Conservation (phyloP, 2,888 invertebrate species). For the Pandemis cinnamomeana region DNA sequence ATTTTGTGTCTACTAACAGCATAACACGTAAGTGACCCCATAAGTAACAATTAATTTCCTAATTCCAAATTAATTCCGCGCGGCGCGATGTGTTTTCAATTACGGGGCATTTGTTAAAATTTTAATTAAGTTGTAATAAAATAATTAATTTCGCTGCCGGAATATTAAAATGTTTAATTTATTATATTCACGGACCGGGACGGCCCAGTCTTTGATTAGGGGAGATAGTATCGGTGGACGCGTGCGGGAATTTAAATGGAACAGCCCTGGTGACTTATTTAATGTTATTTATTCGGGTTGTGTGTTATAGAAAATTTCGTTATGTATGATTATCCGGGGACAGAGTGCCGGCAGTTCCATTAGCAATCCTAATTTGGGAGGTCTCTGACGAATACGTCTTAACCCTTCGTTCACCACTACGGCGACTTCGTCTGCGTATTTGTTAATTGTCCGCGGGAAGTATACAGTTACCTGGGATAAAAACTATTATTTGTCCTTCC, state of each 20-base stretch:
- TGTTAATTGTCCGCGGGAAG: too few species aligned
- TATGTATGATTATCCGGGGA: neutral
- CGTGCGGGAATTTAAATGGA: slow-evolving; percentile 44
- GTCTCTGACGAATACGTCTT: too few species aligned
- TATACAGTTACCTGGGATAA: too few species aligned
- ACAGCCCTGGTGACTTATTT: slow-evolving; percentile 43
- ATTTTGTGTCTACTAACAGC: too few species aligned
- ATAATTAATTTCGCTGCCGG: slow-evolving; percentile 52
- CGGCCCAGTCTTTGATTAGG: slow-evolving; percentile 44
- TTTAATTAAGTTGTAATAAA: slow-evolving; percentile 57
- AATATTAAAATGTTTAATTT: slow-evolving; percentile 50
- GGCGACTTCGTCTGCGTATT: too few species aligned
- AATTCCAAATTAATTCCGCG: slow-evolving; percentile 49
- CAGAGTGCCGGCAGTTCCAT: neutral
- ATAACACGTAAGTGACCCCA: neutral
- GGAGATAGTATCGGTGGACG: slow-evolving; percentile 43
- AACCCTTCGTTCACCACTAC: too few species aligned
- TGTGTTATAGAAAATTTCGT: neutral
- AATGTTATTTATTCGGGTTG: slow-evolving; percentile 3
- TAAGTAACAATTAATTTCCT: neutral
- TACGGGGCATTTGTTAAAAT: slow-evolving; percentile 53
- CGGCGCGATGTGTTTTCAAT: slow-evolving; percentile 35
- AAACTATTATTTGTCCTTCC: too few species aligned
- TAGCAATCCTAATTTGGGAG: neutral
- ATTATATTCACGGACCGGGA: slow-evolving; percentile 45